Base-by-base conservation (phyloP, 2,888 invertebrate species). In the Chaetoderma sp. region DNA sequence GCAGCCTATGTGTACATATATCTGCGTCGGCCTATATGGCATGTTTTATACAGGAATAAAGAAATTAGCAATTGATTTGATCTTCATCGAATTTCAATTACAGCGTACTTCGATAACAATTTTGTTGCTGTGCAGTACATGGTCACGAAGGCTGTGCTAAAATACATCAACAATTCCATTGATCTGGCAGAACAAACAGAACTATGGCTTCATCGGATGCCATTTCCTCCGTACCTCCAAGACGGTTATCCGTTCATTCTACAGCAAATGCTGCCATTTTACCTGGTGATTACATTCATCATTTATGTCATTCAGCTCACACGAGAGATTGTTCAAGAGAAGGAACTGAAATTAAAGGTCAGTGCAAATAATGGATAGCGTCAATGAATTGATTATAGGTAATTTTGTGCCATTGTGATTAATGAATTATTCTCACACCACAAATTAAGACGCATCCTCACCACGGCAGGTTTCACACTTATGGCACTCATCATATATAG, bases 231-330 rank as follows among this genome's bases (percentile, higher is more conserved):
- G 0, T 93, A 90, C 84, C 85, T 90, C 0, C 87, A 89, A 23
- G 94, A 94, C 84, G 82, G 89, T 0, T 89, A 93, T n/a, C 83
- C 93, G 2, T 87, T 90, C 52, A 90, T 90, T 0, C 81, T 94
- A 55, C 89, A 91, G 77, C 83, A 88, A 18, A 89, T 92, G 74
- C 89, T 94, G 65, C 92, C 94, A 0, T 87, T 93, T 71, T 91
- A 94, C 55, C 88, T 94, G 30, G 88, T 93, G 87, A 86, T 94
- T 16, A 92, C 93, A 80, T 94, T 93, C 79, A 91, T 92, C 59
- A 93, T 93, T 83, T 91, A 92, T 0, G 91, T 92, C 59, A 91
- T 93, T 21, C 93, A 92, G 76, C 92, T 92, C 36, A 91, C 92
- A 1, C 91, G 92, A 85, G 90, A 90, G 45, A 88, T 93, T 23